phyloP scores from a whole-genome alignment of 1,140 invertebrate genomes.

The Gonioctena quinquepunctata region DNA sequence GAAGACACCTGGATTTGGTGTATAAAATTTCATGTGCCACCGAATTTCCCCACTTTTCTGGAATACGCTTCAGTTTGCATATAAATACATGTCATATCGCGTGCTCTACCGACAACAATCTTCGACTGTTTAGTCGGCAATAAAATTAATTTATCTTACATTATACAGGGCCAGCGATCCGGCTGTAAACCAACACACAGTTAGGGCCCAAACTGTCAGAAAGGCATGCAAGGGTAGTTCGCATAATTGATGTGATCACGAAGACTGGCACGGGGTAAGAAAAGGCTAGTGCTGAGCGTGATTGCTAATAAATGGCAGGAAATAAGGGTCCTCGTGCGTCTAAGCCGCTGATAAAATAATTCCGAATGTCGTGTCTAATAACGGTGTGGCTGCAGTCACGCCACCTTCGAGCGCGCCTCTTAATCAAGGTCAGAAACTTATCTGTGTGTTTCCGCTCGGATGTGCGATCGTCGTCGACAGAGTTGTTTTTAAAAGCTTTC shows the following conservation, averaged over 20 bases:
- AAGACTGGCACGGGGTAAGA: slow-evolving; percentile 53
- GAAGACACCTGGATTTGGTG: too few species aligned
- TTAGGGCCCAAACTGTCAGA: slow-evolving; percentile 12
- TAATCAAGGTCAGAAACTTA: slow-evolving; percentile 41
- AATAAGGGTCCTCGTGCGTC: slow-evolving; percentile 56
- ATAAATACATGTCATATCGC: slow-evolving; percentile 52
- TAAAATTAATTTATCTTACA: slow-evolving; percentile 58
- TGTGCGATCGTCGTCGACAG: too few species aligned
- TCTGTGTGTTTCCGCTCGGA: background rate
- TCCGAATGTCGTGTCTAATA: slow-evolving; percentile 56
- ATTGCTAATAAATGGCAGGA: slow-evolving; percentile 57
- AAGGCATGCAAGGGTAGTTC: slow-evolving; percentile 49
- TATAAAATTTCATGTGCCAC: too few species aligned
- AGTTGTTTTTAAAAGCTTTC: too few species aligned
- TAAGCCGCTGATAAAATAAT: slow-evolving; percentile 56
- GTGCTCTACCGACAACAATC: slow-evolving; percentile 53
- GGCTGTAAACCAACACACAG: slow-evolving; percentile 45
- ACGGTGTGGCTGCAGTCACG: slow-evolving; percentile 44
- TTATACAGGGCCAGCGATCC: slow-evolving; percentile 44
- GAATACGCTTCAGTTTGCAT: too few species aligned
- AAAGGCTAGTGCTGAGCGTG: slow-evolving; percentile 52
- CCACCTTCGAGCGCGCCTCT: slow-evolving; percentile 44
- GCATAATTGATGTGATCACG: slow-evolving; percentile 55
- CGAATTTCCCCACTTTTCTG: too few species aligned
- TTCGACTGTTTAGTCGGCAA: slow-evolving; percentile 55